Percentiles rank a stretch among this genome's conserved stretches.
Conservation (phyloP, 2,113 vertebrate species). For the Boleophthalmus pectinirostris region DNA sequence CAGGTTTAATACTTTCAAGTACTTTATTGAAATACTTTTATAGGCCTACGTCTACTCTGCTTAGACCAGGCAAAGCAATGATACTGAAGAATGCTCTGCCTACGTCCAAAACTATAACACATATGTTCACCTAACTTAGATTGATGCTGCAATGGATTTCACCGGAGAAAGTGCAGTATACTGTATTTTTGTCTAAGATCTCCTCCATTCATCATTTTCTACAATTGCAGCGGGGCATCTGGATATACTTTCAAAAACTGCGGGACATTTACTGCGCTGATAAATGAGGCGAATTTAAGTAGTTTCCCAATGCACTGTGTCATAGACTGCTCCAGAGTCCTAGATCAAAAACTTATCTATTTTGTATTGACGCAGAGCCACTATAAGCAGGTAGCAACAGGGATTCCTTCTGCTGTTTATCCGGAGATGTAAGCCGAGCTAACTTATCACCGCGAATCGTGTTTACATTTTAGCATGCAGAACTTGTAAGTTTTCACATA, state of each 20-base stretch:
- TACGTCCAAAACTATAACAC: not conserved
- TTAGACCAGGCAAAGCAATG: not conserved
- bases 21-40: no score
- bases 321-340: no score
- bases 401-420: not conserved
- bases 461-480: not conserved
- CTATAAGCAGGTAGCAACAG: not conserved
- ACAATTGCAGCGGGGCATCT: not conserved
- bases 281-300: not conserved
- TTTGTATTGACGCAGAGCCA: not conserved
- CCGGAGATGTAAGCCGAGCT: not conserved
- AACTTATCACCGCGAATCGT: not conserved
- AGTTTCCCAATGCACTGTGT: not conserved
- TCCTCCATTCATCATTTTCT: not conserved
- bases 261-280: not conserved
- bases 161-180: not conserved
- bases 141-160: not conserved
- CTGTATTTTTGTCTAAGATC: not conserved
- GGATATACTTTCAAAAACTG: not conserved
- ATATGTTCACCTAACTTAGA: not conserved
- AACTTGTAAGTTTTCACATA: constrained; percentile 1
- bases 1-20: not conserved
- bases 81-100: not conserved
- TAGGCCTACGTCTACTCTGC: not conserved
- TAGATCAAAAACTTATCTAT: not conserved